Evolutionary conservation across 2,888 invertebrate species (phyloP).

Genomic region (Drosophila mimica): DNA sequence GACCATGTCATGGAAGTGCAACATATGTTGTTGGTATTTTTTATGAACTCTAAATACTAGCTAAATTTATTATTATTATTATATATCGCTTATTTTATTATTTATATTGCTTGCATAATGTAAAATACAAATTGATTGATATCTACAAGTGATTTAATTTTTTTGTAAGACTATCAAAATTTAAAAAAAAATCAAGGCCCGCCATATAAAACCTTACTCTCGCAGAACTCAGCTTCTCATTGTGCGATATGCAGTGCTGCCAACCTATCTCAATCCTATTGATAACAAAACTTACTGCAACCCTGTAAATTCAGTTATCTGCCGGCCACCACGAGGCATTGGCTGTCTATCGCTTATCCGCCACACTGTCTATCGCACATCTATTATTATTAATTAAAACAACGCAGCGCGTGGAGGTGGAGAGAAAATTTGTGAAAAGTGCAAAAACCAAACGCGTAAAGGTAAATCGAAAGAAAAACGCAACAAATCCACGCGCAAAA

Average conservation of each 20-base stretch:
- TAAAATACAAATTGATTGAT: neutral
- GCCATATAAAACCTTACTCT: neutral
- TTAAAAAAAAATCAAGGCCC: neutral
- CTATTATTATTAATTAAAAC: constrained; percentile 66
- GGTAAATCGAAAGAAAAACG: constrained; percentile 50
- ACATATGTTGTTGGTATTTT: neutral
- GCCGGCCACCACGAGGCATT: constrained; percentile 22
- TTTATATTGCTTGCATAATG: neutral
- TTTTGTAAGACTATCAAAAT: neutral
- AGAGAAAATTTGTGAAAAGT: constrained; percentile 64
- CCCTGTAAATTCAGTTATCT: constrained; percentile 10
- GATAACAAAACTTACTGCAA: constrained; percentile 29
- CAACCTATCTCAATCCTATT: constrained; percentile 1
- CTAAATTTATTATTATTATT: neutral
- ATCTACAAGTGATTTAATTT: neutral
- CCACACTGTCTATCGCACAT: constrained; percentile 59
- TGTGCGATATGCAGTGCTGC: neutral
- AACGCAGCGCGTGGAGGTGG: constrained; percentile 66
- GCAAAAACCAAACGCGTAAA: constrained; percentile 60
- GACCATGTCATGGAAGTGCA: neutral
- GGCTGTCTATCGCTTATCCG: constrained; percentile 45
- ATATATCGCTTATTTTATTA: neutral
- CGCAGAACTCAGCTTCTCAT: constrained; percentile 18
- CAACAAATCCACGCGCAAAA: constrained; percentile 48
- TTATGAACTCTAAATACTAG: neutral